Conservation (phyloP, 2,113 vertebrate genomes). For the Meles meles region DNA sequence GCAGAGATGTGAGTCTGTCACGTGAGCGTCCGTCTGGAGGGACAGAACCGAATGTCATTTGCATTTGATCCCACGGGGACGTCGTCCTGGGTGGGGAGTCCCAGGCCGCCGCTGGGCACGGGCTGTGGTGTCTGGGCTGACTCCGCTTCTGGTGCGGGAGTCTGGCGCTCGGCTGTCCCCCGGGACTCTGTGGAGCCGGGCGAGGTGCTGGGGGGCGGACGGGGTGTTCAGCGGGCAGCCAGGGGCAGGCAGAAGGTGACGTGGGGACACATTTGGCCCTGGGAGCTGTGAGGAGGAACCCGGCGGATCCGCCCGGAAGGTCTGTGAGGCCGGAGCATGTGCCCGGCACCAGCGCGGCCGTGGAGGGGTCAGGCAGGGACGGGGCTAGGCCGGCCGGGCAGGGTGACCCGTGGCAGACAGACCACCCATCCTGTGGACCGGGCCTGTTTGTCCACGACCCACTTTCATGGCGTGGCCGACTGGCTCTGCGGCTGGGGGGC, state of each 20-base stretch:
- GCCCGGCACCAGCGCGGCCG: fast-evolving
- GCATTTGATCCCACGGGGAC: background rate
- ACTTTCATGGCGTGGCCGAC: background rate
- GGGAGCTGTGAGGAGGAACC: no score
- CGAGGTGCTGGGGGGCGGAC: fast-evolving
- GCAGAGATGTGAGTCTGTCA: background rate
- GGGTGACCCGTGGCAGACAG: background rate
- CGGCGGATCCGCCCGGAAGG: background rate
- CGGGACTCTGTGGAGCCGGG: background rate
- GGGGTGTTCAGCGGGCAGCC: background rate
- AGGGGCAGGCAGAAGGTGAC: background rate
- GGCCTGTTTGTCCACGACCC: background rate
- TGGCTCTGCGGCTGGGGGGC: background rate
- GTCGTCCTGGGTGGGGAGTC: background rate
- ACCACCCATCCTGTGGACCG: fast-evolving
- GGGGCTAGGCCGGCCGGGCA: fast-evolving
- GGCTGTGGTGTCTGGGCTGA: no score
- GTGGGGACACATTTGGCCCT: no score
- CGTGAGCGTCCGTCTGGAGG: fast-evolving
- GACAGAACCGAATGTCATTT: background rate
- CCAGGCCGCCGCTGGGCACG: fast-evolving
- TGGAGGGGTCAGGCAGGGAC: background rate
- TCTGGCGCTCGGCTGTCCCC: no score
- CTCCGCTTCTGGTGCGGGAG: fast-evolving
- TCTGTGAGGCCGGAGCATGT: fast-evolving